These are phyloP conservation scores for Rhagoletis zephyria DNA, from an alignment of 1,140 invertebrate genomes.

Conservation along the genomic window DNA sequence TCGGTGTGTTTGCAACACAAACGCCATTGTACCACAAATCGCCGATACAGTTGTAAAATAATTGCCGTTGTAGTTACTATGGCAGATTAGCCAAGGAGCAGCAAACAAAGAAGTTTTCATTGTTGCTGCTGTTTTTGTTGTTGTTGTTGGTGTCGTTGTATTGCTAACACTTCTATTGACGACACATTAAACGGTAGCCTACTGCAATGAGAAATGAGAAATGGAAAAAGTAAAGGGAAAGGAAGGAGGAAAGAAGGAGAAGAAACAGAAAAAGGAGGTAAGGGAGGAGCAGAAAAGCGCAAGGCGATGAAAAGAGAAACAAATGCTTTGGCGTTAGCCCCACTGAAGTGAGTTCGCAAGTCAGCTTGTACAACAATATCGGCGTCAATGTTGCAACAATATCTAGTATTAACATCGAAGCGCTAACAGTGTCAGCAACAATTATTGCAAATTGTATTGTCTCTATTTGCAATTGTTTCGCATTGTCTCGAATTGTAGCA, in stretches of 20 bases:
- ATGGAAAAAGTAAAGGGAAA: background rate
- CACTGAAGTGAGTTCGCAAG: background rate
- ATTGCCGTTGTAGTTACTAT: slow-evolving; percentile 18
- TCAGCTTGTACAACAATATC: background rate
- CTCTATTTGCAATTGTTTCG: background rate
- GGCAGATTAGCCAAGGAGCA: background rate
- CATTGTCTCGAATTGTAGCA: background rate
- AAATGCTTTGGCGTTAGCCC: background rate
- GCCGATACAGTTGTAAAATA: slow-evolving; percentile 41
- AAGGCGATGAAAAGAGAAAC: background rate
- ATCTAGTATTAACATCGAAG: background rate
- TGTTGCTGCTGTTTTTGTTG: background rate
- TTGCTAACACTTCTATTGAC: slow-evolving; percentile 49
- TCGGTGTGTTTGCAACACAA: background rate
- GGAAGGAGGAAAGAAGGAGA: background rate
- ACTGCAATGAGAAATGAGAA: background rate
- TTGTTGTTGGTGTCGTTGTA: slow-evolving; percentile 8
- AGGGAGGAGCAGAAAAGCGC: background rate
- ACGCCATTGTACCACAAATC: slow-evolving; percentile 19
- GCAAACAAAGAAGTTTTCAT: background rate
- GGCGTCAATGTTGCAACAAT: background rate
- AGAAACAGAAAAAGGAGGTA: background rate
- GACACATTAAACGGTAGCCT: slow-evolving; percentile 25
- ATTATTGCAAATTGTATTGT: slow-evolving; percentile 28
- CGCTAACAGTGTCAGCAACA: slow-evolving; percentile 13